phyloP scores from a whole-genome alignment of 2,888 invertebrate species.

The Acrocyrtus sp. region DNA sequence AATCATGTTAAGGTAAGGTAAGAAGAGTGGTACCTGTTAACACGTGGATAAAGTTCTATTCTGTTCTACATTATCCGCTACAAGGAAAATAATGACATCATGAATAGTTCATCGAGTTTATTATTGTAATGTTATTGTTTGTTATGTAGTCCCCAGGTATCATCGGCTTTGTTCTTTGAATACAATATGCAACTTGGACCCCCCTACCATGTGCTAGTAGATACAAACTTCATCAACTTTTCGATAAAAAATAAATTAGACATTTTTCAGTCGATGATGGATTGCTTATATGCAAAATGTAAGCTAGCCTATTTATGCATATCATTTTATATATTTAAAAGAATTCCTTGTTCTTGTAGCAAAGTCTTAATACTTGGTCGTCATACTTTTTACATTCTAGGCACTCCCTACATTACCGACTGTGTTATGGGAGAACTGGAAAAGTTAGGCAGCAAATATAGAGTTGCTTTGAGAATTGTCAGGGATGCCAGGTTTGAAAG shows the following conservation, averaged over 20 bases:
- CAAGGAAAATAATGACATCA: too few species aligned
- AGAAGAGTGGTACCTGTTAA: too few species aligned
- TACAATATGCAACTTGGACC: conserved; percentile 99
- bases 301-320: conserved; percentile 64
- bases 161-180: conserved; percentile 96
- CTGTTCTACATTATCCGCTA: too few species aligned
- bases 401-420: conserved; percentile 97
- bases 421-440: conserved; percentile 98
- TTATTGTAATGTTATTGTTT: conserved; percentile 5
- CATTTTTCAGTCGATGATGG: conserved; percentile 97
- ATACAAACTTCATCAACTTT: conserved; percentile 99
- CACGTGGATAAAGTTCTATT: too few species aligned
- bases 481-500: conserved; percentile 95
- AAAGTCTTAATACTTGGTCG: not conserved
- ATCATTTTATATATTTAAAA: not conserved
- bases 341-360: too few species aligned
- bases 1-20: too few species aligned
- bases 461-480: conserved; percentile 92
- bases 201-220: conserved; percentile 94
- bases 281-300: conserved; percentile 96
- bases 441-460: conserved; percentile 94
- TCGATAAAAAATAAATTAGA: conserved; percentile 98
- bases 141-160: conserved; percentile 74
- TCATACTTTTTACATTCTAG: conserved; percentile 67
- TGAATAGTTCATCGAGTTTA: too few species aligned